These are phyloP conservation scores for Tribolium castaneum DNA, from an alignment of 1,140 invertebrate species.

Conservation along the genomic window DNA sequence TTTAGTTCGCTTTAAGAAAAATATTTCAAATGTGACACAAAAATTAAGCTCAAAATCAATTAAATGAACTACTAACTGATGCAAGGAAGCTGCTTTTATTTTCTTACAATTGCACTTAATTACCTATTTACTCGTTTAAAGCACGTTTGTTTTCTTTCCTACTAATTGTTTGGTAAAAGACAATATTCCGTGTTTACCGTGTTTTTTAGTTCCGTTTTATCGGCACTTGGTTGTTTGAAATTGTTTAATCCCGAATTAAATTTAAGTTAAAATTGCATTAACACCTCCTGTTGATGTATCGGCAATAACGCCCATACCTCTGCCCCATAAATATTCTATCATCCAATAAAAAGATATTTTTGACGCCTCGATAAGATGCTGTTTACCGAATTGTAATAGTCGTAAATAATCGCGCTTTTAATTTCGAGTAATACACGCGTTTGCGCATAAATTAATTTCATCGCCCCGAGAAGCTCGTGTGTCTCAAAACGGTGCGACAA, in stretches of 20 bases:
- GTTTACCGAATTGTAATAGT: not conserved
- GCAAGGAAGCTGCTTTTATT: too few relatives aligned
- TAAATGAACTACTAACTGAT: too few relatives aligned
- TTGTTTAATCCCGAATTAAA: not conserved
- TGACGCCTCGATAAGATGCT: not conserved
- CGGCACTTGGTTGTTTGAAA: too few relatives aligned
- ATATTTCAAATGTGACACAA: too few relatives aligned
- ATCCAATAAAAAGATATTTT: slow-evolving; percentile 1
- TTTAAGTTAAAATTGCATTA: not conserved
- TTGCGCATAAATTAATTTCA: not conserved
- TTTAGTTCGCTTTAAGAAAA: too few relatives aligned
- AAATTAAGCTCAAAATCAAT: too few relatives aligned
- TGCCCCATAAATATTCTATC: not conserved
- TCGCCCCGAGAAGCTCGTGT: not conserved
- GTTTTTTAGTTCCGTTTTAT: too few relatives aligned
- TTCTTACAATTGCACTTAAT: too few relatives aligned
- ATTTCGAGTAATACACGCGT: not conserved
- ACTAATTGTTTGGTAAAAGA: too few relatives aligned
- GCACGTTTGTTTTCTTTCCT: too few relatives aligned
- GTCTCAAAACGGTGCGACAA: not conserved
- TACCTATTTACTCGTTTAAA: too few relatives aligned
- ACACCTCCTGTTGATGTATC: not conserved
- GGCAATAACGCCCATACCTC: not conserved
- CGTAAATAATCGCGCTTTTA: not conserved
- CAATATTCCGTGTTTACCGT: too few relatives aligned